Conservation (phyloP, 1,140 invertebrate species). For the Zaprionus nigranus region DNA sequence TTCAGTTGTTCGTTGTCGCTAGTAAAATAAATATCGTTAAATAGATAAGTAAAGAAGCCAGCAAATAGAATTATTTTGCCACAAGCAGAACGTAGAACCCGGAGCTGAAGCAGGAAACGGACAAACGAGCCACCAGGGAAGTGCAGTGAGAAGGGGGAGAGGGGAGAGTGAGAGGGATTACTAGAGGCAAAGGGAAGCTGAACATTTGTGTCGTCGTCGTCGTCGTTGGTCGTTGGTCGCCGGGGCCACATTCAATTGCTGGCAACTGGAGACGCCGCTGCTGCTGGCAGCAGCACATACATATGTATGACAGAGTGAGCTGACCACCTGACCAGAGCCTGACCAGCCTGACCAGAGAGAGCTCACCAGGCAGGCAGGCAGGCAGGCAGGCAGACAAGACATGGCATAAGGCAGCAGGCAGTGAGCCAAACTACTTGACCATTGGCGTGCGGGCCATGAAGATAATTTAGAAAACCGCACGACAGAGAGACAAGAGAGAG, state of each 20-base stretch:
- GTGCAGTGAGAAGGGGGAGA: neutral
- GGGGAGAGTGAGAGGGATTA: neutral
- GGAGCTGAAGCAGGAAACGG: slow-evolving; percentile 1
- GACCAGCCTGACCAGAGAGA: slow-evolving; percentile 5
- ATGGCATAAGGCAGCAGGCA: slow-evolving; percentile 18
- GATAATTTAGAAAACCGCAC: slow-evolving; percentile 55
- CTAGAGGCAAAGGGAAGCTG: slow-evolving; percentile 7
- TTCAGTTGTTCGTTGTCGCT: slow-evolving; percentile 22
- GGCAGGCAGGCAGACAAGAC: slow-evolving; percentile 13
- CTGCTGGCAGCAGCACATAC: too few species aligned
- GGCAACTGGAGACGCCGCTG: slow-evolving; percentile 28
- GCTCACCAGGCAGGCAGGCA: neutral
- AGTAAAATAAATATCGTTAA: slow-evolving; percentile 71
- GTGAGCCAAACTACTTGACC: slow-evolving; percentile 42
- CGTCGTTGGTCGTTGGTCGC: slow-evolving; percentile 20
- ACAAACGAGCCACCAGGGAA: slow-evolving; percentile 36
- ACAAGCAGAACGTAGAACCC: slow-evolving; percentile 8
- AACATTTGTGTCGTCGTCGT: slow-evolving; percentile 32
- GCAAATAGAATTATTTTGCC: slow-evolving; percentile 69
- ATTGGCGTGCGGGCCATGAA: slow-evolving; percentile 34
- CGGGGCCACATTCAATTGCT: slow-evolving; percentile 53
- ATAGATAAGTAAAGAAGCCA: slow-evolving; percentile 69
- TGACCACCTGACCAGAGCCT: slow-evolving; percentile 9
- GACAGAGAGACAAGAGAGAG: slow-evolving; percentile 15
- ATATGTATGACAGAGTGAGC: slow-evolving; percentile 11